These are phyloP conservation scores for Cyprinodon brontotheroides DNA, from an alignment of 2,113 vertebrate genomes.

Conservation along the genomic window DNA sequence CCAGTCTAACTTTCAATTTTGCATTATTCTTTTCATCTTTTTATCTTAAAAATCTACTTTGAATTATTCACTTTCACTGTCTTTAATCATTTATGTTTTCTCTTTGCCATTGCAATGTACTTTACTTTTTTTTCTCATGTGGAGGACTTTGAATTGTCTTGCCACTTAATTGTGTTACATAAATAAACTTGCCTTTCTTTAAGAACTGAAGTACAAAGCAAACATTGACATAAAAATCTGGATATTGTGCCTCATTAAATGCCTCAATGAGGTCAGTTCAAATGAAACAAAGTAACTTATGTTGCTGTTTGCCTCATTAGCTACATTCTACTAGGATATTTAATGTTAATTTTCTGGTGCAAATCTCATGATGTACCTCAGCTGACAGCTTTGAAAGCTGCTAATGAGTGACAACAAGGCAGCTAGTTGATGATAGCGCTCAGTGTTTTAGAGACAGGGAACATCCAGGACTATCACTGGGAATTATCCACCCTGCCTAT, in stretches of 20 bases:
- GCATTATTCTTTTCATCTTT: no score
- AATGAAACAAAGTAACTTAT: slow-evolving; percentile 15
- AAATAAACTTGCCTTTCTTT: background rate
- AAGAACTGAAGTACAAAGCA: background rate
- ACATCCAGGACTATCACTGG: slow-evolving; percentile 31
- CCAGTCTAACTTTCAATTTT: no score
- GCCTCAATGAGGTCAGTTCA: slow-evolving; percentile 11
- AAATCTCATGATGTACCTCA: slow-evolving; percentile 24
- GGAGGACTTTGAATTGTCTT: no score
- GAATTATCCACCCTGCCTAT: slow-evolving; percentile 47
- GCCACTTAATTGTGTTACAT: no score
- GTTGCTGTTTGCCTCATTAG: slow-evolving; percentile 13
- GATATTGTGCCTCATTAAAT: slow-evolving; percentile 1
- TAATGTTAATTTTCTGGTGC: slow-evolving; percentile 29
- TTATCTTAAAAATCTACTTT: no score
- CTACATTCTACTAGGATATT: slow-evolving; percentile 21
- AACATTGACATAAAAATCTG: background rate
- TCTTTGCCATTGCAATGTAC: no score
- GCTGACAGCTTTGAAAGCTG: slow-evolving; percentile 47
- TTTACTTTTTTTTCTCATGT: no score
- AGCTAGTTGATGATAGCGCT: slow-evolving; percentile 47
- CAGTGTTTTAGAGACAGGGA: slow-evolving; percentile 14
- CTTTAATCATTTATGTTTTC: no score
- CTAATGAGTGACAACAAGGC: slow-evolving; percentile 53
- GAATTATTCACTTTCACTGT: no score